Evolutionary conservation across 2,888 invertebrate genomes (phyloP).

Genomic region (Idaea dimidiata): DNA sequence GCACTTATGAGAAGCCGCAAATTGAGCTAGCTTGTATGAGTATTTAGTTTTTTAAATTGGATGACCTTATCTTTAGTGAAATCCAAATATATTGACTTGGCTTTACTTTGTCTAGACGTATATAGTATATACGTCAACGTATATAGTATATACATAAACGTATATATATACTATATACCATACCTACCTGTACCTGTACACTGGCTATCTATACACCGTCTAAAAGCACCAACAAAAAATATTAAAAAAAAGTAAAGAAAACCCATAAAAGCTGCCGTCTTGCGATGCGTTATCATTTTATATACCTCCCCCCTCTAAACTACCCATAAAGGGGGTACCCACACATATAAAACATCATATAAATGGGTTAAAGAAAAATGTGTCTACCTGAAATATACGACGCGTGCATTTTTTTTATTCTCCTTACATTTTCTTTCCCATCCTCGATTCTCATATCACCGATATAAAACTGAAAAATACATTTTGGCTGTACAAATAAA

Average conservation of each 20-base stretch:
- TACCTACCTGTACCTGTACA: too few species aligned
- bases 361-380: constrained; percentile 81
- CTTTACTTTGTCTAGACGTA: too few species aligned
- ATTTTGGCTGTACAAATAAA: constrained; percentile 53
- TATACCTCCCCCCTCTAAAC: constrained; percentile 64
- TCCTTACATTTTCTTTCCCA: constrained; percentile 78
- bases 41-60: too few species aligned
- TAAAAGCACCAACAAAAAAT: constrained; percentile 55
- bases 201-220: background rate
- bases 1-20: too few species aligned
- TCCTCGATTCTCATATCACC: constrained; percentile 80
- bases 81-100: too few species aligned
- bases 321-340: constrained; percentile 43
- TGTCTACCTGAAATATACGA: constrained; percentile 81
- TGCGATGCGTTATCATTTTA: constrained; percentile 81
- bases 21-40: too few species aligned
- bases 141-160: too few species aligned
- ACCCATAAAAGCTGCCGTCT: constrained; percentile 80
- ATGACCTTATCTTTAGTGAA: too few species aligned
- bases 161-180: too few species aligned
- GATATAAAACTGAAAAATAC: constrained; percentile 81
- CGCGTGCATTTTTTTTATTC: constrained; percentile 76
- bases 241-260: constrained; percentile 77
- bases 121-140: too few species aligned
- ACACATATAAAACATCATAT: constrained; percentile 65